Base-by-base conservation (phyloP, 2,888 invertebrate species). In the Marasmarcha lunaedactyla region DNA sequence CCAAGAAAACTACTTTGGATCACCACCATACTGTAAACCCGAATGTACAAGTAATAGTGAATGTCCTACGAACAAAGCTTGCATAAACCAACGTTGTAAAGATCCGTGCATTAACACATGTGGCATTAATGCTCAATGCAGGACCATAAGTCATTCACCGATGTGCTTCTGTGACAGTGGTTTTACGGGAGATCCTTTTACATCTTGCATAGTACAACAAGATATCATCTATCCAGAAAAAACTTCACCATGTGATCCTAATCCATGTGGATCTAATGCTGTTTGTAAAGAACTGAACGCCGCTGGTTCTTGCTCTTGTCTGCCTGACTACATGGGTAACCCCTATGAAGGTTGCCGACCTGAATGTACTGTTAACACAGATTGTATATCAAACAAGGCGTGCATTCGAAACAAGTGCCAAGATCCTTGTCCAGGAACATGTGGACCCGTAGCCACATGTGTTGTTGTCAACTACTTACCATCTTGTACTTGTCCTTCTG, bases 391-490 rank as follows among this genome's bases (percentile, higher is more conserved):
- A 10, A 88, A 88, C 52, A 87, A 79, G 55, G 89, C 90, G 15
- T 92, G 92, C 52, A 85, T 91, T 15, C 86, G 88, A 47, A 89
- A 88, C 54, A 91, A 90, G 71, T 93, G 93, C 60, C 83, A 85
- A 56, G 90, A 93, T 66, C 93, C 93, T 15, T 93, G 93, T 52
- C 90, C 90, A 6, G 92, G 91, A 43, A 89, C 88, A 10, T 93
- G 93, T 61, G 91, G 90, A 3, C 85, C 86, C 45, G 87, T 90
- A 56, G 90, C 92, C 5, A 76, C 87, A 13, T 93, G 93, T 60
- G 85, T 85, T 51, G 90, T 91, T 25, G 85, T 90, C 7, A 90
- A 89, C 49, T 90, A 91, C 71, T 63, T 92, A 53, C 89, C 90
- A 33, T 74, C 86, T 37, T 89, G 92, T 60, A 87, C 85, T 35